phyloP scores from a whole-genome alignment of 2,888 invertebrate genomes.

The Choristoneura rosaceana region DNA sequence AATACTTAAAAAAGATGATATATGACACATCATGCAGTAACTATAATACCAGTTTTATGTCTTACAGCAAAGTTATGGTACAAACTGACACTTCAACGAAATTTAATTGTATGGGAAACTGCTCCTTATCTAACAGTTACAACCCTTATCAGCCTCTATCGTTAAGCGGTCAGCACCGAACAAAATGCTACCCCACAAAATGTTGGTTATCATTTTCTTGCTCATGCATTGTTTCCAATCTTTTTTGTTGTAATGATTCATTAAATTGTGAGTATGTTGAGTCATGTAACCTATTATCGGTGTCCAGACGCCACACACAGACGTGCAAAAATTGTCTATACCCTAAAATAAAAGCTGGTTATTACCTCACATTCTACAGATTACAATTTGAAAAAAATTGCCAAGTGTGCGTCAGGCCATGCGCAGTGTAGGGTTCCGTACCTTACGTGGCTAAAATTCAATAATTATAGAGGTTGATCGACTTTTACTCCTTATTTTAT shows the following conservation, averaged over 20 bases:
- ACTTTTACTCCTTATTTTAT: too few species aligned
- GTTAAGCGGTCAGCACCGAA: neutral
- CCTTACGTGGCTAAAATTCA: too few species aligned
- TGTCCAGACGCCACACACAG: slow-evolving; percentile 9
- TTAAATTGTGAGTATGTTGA: slow-evolving; percentile 31
- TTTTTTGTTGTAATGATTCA: slow-evolving; percentile 39
- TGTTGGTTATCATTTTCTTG: slow-evolving; percentile 31
- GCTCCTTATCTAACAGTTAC: neutral
- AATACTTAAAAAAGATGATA: neutral
- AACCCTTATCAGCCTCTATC: neutral
- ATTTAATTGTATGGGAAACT: neutral
- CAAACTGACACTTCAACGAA: neutral
- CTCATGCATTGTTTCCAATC: slow-evolving; percentile 18
- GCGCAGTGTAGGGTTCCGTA: too few species aligned
- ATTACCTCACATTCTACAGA: too few species aligned
- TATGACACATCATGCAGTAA: neutral
- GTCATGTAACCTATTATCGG: slow-evolving; percentile 22
- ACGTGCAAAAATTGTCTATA: slow-evolving; percentile 3
- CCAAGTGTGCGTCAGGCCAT: too few species aligned
- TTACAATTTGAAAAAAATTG: too few species aligned
- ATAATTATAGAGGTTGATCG: too few species aligned
- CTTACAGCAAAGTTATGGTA: neutral
- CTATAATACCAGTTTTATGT: neutral
- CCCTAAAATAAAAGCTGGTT: neutral
- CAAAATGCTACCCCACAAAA: slow-evolving; percentile 3